phyloP scores from a whole-genome alignment of 2,888 invertebrate species.

The Cryptocephalus primarius region DNA sequence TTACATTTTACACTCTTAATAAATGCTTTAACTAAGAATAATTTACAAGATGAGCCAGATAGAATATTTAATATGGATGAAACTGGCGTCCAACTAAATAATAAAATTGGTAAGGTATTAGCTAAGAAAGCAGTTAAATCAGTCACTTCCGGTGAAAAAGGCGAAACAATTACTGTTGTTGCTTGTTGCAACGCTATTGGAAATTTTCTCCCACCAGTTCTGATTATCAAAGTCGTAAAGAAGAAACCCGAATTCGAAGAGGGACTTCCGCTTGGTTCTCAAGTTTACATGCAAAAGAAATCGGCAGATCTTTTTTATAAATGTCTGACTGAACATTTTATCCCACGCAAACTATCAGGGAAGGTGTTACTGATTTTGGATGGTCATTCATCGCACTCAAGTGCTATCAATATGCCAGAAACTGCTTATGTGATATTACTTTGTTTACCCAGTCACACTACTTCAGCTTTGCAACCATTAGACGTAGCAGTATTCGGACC shows the following conservation, averaged over 20 bases:
- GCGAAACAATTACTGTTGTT: neutral
- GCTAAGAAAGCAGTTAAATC: conserved; percentile 5
- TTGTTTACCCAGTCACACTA: too few species aligned
- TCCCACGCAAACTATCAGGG: conserved; percentile 9
- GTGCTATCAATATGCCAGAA: conserved; percentile 8
- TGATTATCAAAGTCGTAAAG: conserved; percentile 5
- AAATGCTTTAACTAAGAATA: conserved; percentile 12
- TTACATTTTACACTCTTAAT: conserved; percentile 11
- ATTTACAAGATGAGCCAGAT: conserved; percentile 16
- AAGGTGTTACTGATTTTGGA: conserved; percentile 13
- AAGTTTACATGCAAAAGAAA: conserved; percentile 4
- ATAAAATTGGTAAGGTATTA: conserved; percentile 11
- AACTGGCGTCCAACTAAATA: conserved; percentile 16
- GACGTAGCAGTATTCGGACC: too few species aligned
- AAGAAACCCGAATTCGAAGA: conserved; percentile 4
- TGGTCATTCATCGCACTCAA: conserved; percentile 11
- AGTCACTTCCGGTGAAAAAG: neutral
- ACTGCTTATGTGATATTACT: too few species aligned
- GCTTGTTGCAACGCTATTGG: conserved; percentile 3
- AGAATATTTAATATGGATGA: conserved; percentile 17
- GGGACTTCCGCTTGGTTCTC: conserved; percentile 3
- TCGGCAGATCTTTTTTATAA: conserved; percentile 9
- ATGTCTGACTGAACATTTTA: conserved; percentile 19
- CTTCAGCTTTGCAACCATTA: too few species aligned
- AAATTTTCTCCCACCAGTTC: neutral